Base-by-base conservation (phyloP, 1,140 invertebrate genomes). In the Drosophila kohkoa region DNA sequence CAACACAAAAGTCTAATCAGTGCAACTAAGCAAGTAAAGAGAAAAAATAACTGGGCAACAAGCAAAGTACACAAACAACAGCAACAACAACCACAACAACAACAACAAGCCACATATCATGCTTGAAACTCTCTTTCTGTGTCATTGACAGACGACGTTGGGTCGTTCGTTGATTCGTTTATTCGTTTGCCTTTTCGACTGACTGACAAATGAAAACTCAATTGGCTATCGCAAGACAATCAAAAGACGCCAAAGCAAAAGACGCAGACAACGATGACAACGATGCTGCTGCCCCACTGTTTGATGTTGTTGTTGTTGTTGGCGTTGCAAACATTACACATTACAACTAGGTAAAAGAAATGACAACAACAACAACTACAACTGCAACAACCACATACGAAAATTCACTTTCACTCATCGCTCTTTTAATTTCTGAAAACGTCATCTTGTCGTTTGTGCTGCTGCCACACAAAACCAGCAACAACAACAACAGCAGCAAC, bases 141-240 rank as follows among this genome's bases (percentile, higher is more conserved):
- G 83, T 89, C 85, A 88, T 89, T 88, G 85, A 83, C 80, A 81
- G 80, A 88, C 82, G 79, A 52, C 80, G 80, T 64, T 79, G 81
- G 71, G 77, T 73, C 59, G 75, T 73, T 73, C 59, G 75, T 73
- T 75, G 72, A 59, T 65, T 54, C 75, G 67, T 73, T 65, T 45
- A 58, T 65, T 54, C 75, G 67, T 73, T 65, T 45, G 49, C 20
- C 57, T 69, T 51, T 75, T 63, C 66, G 82, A 83, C 79, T 88
- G 79, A 88, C 83, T 88, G 83, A 88, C 83, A 88, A 88, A 88
- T 88, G 85, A 88, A 88, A 88, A 88, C 85, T 88, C 85, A 89
- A 88, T 88, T 88, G 83, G 81, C 83, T 89, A 88, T 89, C 83
- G 81, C 85, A 58, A 81, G 85, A 89, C 83, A 88, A 89, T 88